phyloP scores from a whole-genome alignment of 2,113 vertebrate genomes.

The Cyphomyrus discorhynchus region DNA sequence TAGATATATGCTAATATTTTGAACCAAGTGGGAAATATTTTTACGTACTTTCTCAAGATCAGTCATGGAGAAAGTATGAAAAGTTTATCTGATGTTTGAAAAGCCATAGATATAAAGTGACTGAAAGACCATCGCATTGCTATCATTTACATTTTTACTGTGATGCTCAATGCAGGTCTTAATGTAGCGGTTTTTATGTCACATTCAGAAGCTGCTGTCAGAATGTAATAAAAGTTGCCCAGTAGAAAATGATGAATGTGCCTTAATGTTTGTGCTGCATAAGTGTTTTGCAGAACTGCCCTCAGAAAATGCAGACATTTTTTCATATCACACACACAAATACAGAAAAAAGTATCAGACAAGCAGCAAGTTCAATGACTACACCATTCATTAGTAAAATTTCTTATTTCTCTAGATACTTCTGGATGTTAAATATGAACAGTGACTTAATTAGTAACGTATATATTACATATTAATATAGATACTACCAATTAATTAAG shows the following conservation, averaged over 20 bases:
- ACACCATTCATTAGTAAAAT: neutral
- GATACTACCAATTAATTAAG: constrained; percentile 1
- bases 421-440: neutral
- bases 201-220: neutral
- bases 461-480: neutral
- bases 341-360: neutral
- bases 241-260: neutral
- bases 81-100: neutral
- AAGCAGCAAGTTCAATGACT: neutral
- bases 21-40: neutral
- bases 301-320: neutral
- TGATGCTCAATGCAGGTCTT: neutral
- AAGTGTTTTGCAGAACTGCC: neutral
- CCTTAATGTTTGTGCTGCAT: neutral
- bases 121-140: neutral
- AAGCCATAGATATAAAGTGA: neutral
- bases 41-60: neutral
- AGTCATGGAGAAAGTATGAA: neutral
- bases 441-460: neutral
- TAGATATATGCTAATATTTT: neutral
- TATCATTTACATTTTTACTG: neutral
- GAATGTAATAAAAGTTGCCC: neutral
- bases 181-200: neutral
- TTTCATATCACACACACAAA: neutral
- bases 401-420: neutral